Percentiles rank a stretch among this genome's conserved stretches.
Evolutionary conservation across 2,888 invertebrate genomes (phyloP).

Genomic region (Cheilosia variabilis): DNA sequence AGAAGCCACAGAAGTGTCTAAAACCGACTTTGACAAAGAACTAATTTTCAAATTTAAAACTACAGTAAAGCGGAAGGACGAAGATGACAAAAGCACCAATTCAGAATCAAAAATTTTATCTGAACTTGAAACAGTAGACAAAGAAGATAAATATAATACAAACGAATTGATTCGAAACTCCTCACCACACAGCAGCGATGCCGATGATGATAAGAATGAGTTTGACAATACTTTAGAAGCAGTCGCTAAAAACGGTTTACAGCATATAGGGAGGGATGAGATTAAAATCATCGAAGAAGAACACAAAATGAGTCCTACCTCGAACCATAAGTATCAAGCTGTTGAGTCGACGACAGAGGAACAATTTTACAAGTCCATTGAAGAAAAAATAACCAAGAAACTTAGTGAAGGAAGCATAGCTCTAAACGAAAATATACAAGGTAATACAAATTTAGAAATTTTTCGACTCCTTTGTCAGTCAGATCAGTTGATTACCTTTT

Average conservation of each 20-base stretch:
- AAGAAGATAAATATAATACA: conserved; percentile 63
- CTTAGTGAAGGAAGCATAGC: conserved; percentile 82
- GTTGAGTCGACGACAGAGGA: conserved; percentile 82
- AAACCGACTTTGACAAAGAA: conserved; percentile 83
- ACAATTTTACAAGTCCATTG: conserved; percentile 82
- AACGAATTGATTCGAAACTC: conserved; percentile 71
- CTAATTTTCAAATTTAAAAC: conserved; percentile 82
- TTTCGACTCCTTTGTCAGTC: no score
- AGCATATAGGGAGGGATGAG: not conserved
- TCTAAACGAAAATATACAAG: conserved; percentile 80
- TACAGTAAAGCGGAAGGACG: conserved; percentile 80
- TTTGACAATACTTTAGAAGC: not conserved
- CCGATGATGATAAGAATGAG: conserved; percentile 60
- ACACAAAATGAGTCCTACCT: not conserved
- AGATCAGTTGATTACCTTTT: no score
- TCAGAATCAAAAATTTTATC: conserved; percentile 77
- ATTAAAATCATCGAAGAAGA: conserved; percentile 24
- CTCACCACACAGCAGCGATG: conserved; percentile 17
- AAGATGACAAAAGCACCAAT: conserved; percentile 77
- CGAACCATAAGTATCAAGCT: not conserved
- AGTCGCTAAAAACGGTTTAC: not conserved
- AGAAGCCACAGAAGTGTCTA: conserved; percentile 82
- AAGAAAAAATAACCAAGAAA: conserved; percentile 82
- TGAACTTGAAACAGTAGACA: conserved; percentile 77
- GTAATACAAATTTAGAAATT: conserved; percentile 66